Evolutionary conservation across 2,797 vertebrate species (phyloP).

Genomic region (Galaxias olidus): DNA sequence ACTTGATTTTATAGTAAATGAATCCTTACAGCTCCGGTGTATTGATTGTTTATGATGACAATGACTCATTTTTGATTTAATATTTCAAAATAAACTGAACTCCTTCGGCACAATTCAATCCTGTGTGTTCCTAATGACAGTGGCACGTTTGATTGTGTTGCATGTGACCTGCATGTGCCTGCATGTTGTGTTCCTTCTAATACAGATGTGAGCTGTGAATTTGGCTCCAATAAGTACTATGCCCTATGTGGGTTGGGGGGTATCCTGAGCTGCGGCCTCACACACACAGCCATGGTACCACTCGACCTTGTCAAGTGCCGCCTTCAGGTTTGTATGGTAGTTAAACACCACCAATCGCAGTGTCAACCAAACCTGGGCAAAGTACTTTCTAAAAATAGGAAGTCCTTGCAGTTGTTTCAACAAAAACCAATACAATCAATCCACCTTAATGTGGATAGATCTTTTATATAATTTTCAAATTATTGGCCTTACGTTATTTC

Average conservation of each 20-base stretch:
- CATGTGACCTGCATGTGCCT: slow-evolving; percentile 72
- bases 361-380: background rate
- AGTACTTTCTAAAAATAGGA: no score
- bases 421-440: no score
- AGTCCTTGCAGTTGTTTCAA: no score
- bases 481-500: no score
- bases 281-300: slow-evolving; percentile 81
- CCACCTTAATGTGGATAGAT: no score
- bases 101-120: slow-evolving; percentile 25
- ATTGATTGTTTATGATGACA: background rate
- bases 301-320: slow-evolving; percentile 84
- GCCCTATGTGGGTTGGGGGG: slow-evolving; percentile 82
- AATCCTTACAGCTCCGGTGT: no score
- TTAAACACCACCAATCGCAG: slow-evolving; percentile 11
- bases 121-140: slow-evolving; percentile 36
- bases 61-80: slow-evolving; percentile 1
- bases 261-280: slow-evolving; percentile 82
- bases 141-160: slow-evolving; percentile 57
- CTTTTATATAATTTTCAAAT: no score
- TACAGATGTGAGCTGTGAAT: slow-evolving; percentile 72
- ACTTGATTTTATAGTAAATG: no score
- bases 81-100: slow-evolving; percentile 10
- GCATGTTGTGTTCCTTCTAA: slow-evolving; percentile 54
- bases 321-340: slow-evolving; percentile 76
- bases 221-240: slow-evolving; percentile 81